Base-by-base conservation (phyloP, 2,888 invertebrate genomes). In the Hecatera dysodea region DNA sequence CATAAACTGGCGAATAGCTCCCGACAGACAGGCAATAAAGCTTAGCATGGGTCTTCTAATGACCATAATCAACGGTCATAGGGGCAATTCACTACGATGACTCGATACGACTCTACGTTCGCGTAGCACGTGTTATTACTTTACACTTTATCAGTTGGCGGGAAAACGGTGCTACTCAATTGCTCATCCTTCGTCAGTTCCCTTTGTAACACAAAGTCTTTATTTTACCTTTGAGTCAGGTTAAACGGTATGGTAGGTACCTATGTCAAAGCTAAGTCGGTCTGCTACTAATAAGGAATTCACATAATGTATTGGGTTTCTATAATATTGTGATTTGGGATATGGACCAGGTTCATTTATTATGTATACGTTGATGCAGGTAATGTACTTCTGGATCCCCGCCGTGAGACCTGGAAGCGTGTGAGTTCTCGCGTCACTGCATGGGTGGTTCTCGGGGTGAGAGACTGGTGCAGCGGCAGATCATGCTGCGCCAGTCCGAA, bases 21-120 rank as follows among this genome's bases (percentile, higher is more conserved):
- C 33, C 42, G 17, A 39, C 22, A 67, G 36, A 42, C 33, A 56
- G 9, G 50, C 22, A 56, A 55, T 27, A 56, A 19, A 19, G 22
- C 12, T 39, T 27, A 24, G 55, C n/a, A 52, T 60, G 73, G 52
- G 73, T 56, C 24, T 42, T 55, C 8, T 75, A 75, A 42, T 75
- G 48, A 53, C 24, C n/a, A 56, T 42, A 65, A 56, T 66, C 56
- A 68, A 27, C 46, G 57, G 39, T 55, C 69, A 59, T 52, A 67
- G 69, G 53, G 77, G 39, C 44, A 33, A 68, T 76, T 52, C 22
- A 48, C 53, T 69, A 59, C 24, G 70, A 33, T 60, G 52, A 60
- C 59, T 52, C 22, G 42, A 39, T 46, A 22, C 50, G 22, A 55
- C n/a, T 48, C 56, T 59, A 73, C 69, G 77, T 42, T 70, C 36